These are phyloP conservation scores for Nycteola revayana DNA, from an alignment of 2,888 invertebrate genomes.

Conservation along the genomic window DNA sequence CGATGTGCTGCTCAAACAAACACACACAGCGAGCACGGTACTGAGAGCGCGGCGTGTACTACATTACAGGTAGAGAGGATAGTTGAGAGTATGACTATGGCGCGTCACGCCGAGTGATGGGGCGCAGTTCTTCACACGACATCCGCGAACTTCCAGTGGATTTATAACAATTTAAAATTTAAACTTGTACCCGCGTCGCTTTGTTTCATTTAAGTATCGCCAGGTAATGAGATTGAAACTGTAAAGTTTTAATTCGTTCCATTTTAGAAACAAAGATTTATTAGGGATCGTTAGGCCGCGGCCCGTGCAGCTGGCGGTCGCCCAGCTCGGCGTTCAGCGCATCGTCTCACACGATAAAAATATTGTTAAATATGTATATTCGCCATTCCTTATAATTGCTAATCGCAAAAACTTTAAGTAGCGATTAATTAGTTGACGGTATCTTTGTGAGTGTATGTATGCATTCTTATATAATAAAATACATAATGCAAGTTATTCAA, in stretches of 20 bases:
- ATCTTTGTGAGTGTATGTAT: too few relatives aligned
- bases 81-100: too few relatives aligned
- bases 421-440: too few relatives aligned
- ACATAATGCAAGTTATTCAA: too few relatives aligned
- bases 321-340: constrained; percentile 1
- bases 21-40: too few relatives aligned
- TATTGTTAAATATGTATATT: neutral
- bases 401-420: too few relatives aligned
- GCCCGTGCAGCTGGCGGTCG: constrained; percentile 10
- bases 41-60: too few relatives aligned
- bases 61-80: too few relatives aligned
- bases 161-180: constrained; percentile 32
- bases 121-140: constrained; percentile 35
- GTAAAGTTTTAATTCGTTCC: constrained; percentile 35
- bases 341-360: neutral
- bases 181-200: constrained; percentile 24
- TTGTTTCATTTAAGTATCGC: constrained; percentile 27
- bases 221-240: constrained; percentile 29
- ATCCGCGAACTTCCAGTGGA: constrained; percentile 31
- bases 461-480: too few relatives aligned
- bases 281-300: constrained; percentile 15
- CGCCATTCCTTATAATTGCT: neutral
- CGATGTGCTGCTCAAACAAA: constrained; percentile 38
- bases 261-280: constrained; percentile 21
- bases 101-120: neutral